Evolutionary conservation across 2,113 vertebrate species (phyloP).

Genomic region (Zosterops japonicus): DNA sequence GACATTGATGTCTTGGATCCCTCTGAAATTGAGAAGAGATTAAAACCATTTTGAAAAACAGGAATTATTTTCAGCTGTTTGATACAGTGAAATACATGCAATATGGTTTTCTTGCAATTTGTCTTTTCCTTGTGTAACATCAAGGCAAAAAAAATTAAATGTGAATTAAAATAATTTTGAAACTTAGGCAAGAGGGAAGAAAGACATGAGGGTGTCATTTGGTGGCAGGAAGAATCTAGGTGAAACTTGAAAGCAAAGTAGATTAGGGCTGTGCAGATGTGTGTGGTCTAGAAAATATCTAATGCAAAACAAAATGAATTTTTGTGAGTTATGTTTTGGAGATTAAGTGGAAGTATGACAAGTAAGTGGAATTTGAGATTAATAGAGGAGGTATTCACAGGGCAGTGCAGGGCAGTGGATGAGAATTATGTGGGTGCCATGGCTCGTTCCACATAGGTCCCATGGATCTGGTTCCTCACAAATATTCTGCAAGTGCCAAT

Average conservation of each 20-base stretch:
- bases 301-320: neutral
- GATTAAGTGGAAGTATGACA: neutral
- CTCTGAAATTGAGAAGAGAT: neutral
- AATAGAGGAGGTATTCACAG: neutral
- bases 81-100: neutral
- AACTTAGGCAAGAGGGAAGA: neutral
- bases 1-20: accelerated
- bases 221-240: neutral
- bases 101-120: neutral
- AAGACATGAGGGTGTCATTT: neutral
- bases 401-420: accelerated
- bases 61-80: neutral
- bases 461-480: neutral
- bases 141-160: neutral
- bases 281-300: neutral
- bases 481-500: neutral
- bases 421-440: neutral
- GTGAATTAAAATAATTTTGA: neutral
- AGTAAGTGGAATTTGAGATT: neutral
- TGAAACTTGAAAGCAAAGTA: neutral
- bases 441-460: neutral
- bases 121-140: neutral
- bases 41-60: neutral
- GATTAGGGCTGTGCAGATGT: neutral
- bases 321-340: neutral